These are phyloP conservation scores for Trichosurus vulpecula DNA, from an alignment of 2,797 vertebrate species.

Conservation along the genomic window DNA sequence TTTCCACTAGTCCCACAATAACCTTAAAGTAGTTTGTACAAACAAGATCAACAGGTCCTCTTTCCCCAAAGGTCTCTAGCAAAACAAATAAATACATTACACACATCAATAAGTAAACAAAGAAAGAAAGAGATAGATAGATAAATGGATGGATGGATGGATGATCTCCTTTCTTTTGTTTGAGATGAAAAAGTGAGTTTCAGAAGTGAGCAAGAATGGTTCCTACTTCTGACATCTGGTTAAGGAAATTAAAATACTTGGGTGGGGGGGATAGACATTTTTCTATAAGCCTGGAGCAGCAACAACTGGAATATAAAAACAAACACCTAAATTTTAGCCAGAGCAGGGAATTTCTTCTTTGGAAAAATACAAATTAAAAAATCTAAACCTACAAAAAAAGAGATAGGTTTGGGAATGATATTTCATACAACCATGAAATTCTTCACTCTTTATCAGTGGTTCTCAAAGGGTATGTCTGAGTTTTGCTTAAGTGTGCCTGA, in stretches of 20 bases:
- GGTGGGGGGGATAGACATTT: background rate
- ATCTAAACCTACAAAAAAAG: background rate
- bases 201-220: background rate
- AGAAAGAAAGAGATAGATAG: background rate
- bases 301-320: background rate
- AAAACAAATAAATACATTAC: background rate
- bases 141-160: background rate
- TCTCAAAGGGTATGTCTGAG: background rate
- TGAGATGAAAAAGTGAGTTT: background rate
- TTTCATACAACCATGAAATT: background rate
- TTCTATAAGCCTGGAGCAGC: background rate
- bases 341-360: background rate
- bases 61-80: background rate
- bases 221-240: background rate
- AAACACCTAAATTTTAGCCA: background rate
- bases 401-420: background rate
- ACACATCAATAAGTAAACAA: background rate
- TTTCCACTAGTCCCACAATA: background rate
- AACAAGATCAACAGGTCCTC: background rate
- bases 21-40: background rate
- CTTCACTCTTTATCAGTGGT: background rate
- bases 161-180: background rate
- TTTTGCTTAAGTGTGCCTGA: background rate
- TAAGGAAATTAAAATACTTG: background rate
- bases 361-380: background rate